These are phyloP conservation scores for Diadumene lineata DNA, from an alignment of 92 coral and sea anemone species.

Conservation along the genomic window DNA sequence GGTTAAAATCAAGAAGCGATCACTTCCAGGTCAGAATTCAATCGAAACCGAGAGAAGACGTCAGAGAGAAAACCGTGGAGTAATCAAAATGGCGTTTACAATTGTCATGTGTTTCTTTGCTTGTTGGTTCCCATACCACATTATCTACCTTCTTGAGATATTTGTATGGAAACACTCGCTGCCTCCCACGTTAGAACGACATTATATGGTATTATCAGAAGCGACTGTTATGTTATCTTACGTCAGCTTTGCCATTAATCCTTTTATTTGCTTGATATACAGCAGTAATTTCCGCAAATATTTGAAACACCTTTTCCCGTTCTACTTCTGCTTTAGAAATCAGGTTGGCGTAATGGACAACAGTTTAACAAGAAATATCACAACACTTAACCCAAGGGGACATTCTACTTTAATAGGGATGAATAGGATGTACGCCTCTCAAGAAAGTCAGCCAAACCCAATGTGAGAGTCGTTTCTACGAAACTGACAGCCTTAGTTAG, in stretches of 20 bases:
- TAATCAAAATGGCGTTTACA: constrained; percentile 10
- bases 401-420: too few relatives aligned
- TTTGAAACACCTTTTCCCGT: neutral
- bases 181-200: neutral
- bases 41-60: neutral
- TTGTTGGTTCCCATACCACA: constrained; percentile 23
- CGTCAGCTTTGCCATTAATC: constrained; percentile 18
- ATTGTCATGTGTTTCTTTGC: constrained; percentile 10
- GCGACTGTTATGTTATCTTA: neutral
- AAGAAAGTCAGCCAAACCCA: too few relatives aligned
- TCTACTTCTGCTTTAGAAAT: neutral
- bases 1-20: neutral
- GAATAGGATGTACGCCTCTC: too few relatives aligned
- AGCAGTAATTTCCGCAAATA: constrained; percentile 7
- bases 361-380: neutral
- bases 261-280: constrained; percentile 6
- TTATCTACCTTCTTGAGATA: neutral
- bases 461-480: too few relatives aligned
- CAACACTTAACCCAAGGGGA: too few relatives aligned
- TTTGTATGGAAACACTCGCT: constrained; percentile 5
- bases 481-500: too few relatives aligned
- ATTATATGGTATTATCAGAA: neutral
- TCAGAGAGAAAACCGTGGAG: neutral
- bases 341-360: neutral
- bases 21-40: constrained; percentile 5